Conservation (phyloP, 2,888 invertebrate species). For the Hirtodrosophila cameraria region DNA sequence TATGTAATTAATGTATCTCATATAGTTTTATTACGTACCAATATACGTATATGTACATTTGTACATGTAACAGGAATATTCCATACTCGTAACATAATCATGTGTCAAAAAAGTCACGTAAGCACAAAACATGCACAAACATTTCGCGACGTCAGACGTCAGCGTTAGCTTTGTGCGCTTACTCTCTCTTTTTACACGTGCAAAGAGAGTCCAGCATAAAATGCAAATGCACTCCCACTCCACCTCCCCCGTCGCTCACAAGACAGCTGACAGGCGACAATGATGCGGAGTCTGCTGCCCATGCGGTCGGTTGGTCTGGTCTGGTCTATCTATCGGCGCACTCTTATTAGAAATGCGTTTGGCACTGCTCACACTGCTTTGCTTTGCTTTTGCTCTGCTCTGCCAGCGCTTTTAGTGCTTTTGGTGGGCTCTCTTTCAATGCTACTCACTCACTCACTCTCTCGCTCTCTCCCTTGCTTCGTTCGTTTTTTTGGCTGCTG, state of each 20-base stretch:
- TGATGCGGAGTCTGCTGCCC: not conserved
- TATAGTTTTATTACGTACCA: not conserved
- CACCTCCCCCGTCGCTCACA: slow-evolving; percentile 27
- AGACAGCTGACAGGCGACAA: slow-evolving; percentile 7
- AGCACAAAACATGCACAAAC: slow-evolving; percentile 56
- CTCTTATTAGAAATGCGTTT: slow-evolving; percentile 57
- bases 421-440: slow-evolving; percentile 17
- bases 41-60: not conserved
- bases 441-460: slow-evolving; percentile 18
- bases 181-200: slow-evolving; percentile 46
- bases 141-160: slow-evolving; percentile 45
- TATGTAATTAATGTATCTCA: too few relatives aligned
- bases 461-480: slow-evolving; percentile 27
- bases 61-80: not conserved
- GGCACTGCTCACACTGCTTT: slow-evolving; percentile 12
- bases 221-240: slow-evolving; percentile 1
- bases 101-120: slow-evolving; percentile 54
- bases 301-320: slow-evolving; percentile 1
- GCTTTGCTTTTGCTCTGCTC: slow-evolving; percentile 17
- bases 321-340: slow-evolving; percentile 1
- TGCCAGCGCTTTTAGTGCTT: slow-evolving; percentile 29
- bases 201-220: slow-evolving; percentile 42
- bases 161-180: slow-evolving; percentile 14
- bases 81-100: slow-evolving; percentile 13
- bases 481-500: slow-evolving; percentile 65